A percentile compares a stretch with the other conserved stretches of the same genome.
phyloP scores from a whole-genome alignment of 1,140 invertebrate species.

The Hermatobates lingyangjiaoensis region DNA sequence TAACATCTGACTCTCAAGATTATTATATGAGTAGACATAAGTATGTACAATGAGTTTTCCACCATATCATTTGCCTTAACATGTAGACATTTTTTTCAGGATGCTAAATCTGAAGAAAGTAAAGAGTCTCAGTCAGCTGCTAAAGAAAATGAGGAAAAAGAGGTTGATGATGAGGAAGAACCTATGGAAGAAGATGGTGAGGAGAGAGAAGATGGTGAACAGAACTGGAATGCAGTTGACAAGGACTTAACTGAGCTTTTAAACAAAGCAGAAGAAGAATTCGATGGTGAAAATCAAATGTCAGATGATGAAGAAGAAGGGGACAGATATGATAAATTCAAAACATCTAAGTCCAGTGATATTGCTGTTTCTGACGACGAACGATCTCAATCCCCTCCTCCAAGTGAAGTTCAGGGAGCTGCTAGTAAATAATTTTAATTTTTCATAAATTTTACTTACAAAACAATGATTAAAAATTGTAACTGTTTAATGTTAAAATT shows the following conservation, averaged over 20 bases:
- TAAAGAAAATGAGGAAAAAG: conserved; percentile 4
- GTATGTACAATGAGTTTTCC: no score
- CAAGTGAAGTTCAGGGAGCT: no score
- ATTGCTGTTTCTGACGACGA: background rate
- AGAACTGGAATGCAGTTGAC: conserved; percentile 11
- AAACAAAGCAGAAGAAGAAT: conserved; percentile 3
- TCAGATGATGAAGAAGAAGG: conserved; percentile 1
- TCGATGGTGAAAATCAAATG: background rate
- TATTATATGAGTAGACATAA: background rate
- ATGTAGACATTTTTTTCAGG: background rate
- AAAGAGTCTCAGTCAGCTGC: conserved; percentile 2
- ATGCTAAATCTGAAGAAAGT: background rate
- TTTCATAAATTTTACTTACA: no score
- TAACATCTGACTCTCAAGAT: background rate
- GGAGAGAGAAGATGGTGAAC: conserved; percentile 5
- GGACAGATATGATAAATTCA: background rate
- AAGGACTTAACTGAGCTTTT: conserved; percentile 11
- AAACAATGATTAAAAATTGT: no score
- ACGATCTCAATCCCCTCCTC: background rate
- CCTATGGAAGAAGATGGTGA: conserved; percentile 4
- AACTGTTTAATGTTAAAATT: no score
- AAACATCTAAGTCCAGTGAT: background rate
- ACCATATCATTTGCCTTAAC: no score
- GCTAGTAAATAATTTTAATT: no score
- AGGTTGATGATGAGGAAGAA: conserved; percentile 5